Base-by-base conservation (phyloP, 2,113 vertebrate species). In the Semnornis frantzii region DNA sequence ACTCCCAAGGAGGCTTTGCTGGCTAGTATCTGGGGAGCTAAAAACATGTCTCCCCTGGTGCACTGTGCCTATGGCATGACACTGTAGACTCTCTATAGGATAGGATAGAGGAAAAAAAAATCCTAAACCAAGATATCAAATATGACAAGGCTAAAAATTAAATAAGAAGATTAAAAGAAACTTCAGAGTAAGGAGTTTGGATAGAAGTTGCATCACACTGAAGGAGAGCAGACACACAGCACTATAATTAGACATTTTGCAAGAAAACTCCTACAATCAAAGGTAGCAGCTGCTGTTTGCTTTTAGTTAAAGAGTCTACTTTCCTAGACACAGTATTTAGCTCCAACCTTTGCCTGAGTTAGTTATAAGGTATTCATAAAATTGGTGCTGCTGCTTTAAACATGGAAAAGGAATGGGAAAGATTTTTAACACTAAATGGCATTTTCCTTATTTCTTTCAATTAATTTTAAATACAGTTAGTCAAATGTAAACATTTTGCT, bases 391-490 rank as follows among this genome's bases (percentile, higher is more conserved):
- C 18, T 15, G 34, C 46, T 75, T 60, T 58, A 80, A 87, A 58
- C 31, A 44, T 10, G 2, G 18, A 85, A 87, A 87, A 63, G 17
- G 21, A 77, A 42, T 5, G 8, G 16, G 23, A 82, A 50, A 68
- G 24, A 33, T 37, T 82, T 92, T 86, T 50, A 78, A 72, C 20
- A 27, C 8, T 50, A 28, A 50, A 37, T 15, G 33, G 8, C 27
- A 66, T 77, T 84, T 84, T 65, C 63, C 9, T 9, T 93, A 89
- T 63, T 92, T 84, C 60, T 94, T 93, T 79, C 85, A 82, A 94
- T 46, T 80, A 75, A 10, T 88, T 78, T 90, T 71, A 11, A 63
- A 82, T 66, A 37, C 5, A 65, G 5, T 50, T 90, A 79, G 71
- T 77, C 54, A 92, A 81, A 91, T 17, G 17, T 27, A 87, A 77